phyloP scores from a whole-genome alignment of 2,888 invertebrate genomes.

The Drosophila fulvimacula region DNA sequence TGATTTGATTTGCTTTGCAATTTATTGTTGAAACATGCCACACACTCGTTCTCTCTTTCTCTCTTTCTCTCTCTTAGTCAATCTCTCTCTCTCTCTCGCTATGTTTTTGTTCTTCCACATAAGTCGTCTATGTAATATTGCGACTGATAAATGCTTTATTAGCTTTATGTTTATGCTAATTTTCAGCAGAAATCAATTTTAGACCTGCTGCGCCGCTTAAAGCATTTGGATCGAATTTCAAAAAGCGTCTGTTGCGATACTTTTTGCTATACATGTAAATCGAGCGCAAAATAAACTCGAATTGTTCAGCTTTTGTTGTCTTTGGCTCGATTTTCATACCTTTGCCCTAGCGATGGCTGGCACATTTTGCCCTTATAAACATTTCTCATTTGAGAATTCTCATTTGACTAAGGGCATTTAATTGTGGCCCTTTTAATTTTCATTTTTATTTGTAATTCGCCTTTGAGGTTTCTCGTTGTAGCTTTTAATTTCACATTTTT shows the following conservation, averaged over 20 bases:
- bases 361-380: conserved; percentile 43
- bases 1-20: conserved; percentile 76
- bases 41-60: not conserved
- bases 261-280: conserved; percentile 40
- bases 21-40: conserved; percentile 64
- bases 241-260: conserved; percentile 40
- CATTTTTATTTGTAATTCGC: conserved; percentile 64
- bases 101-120: conserved; percentile 2
- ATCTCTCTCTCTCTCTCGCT: not conserved
- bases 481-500: conserved; percentile 71
- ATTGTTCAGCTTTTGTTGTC: conserved; percentile 26
- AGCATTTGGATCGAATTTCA: conserved; percentile 55
- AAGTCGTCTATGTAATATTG: conserved; percentile 40
- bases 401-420: conserved; percentile 43
- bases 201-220: conserved; percentile 30
- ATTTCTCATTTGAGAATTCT: conserved; percentile 68
- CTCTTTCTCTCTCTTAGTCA: not conserved
- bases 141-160: conserved; percentile 54
- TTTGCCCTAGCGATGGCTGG: conserved; percentile 10
- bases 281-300: conserved; percentile 27
- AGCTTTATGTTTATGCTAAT: conserved; percentile 60
- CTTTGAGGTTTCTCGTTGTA: conserved; percentile 71
- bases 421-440: conserved; percentile 69
- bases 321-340: conserved; percentile 55
- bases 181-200: conserved; percentile 38